Percentiles rank a stretch among this genome's conserved stretches.
Evolutionary conservation across 2,113 vertebrate genomes (phyloP).

Genomic region (Athene cunicularia): DNA sequence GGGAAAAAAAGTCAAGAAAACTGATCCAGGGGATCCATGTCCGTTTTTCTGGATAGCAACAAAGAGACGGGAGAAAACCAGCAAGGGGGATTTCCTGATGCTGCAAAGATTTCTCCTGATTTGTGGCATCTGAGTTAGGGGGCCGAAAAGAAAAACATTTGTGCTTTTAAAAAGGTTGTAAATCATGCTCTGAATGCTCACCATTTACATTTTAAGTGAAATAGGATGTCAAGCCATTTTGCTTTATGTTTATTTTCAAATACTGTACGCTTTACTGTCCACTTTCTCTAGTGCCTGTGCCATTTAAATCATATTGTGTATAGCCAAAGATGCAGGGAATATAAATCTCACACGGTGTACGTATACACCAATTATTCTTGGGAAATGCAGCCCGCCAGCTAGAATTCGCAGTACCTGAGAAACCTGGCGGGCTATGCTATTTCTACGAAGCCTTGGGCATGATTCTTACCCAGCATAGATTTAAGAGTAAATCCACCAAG

Average conservation of each 20-base stretch:
- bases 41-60: background rate
- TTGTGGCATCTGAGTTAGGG: conserved; percentile 12
- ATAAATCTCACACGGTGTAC: conserved; percentile 21
- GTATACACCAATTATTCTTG: conserved; percentile 22
- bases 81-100: background rate
- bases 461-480: background rate
- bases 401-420: background rate
- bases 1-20: background rate
- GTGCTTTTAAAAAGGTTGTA: conserved; percentile 47
- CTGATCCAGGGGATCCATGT: background rate
- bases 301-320: conserved; percentile 40
- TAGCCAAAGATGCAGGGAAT: background rate
- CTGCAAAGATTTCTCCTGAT: conserved; percentile 11
- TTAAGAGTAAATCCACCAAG: background rate
- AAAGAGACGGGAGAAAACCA: background rate
- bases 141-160: conserved; percentile 38
- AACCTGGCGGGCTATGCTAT: background rate
- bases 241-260: conserved; percentile 61
- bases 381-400: background rate
- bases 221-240: conserved; percentile 28
- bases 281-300: background rate
- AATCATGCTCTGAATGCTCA: background rate
- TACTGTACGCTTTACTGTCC: conserved; percentile 21
- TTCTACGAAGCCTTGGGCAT: background rate
- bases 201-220: conserved; percentile 65